Base-by-base conservation (phyloP, 2,888 invertebrate species). In the Eremobia ochroleuca region DNA sequence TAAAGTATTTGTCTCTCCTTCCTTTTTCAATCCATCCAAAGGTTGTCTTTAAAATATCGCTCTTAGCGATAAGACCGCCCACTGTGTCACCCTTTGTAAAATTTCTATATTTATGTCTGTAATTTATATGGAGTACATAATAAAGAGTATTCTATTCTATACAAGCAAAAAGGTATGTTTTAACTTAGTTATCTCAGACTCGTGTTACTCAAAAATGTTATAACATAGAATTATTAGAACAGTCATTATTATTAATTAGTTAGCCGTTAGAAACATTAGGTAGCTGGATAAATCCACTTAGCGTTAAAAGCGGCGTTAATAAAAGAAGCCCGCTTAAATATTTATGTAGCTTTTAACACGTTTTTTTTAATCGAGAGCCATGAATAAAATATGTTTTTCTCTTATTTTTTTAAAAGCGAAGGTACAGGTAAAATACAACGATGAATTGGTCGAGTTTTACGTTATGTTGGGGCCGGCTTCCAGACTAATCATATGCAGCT, bases 221-320 rank as follows among this genome's bases (percentile, higher is more conserved):
- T 64, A 52, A 72, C 28, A 55, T 28, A 2, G 15, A 62, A 73
- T 77, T 68, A 73, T 77, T 68, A 78, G 13, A 46, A 69, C 13
- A 34, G 68, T 55, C 62, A 66, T 83, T 67, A 61, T 31, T 79
- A 79, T 65, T 83, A 21, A 52, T 61, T 75, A 73, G 59, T 55
- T 15, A 25, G 52, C 28, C 28, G n/a, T 71, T 73, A 49, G 3
- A 46, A n/a, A 67, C 43, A 71, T 65, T 62, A 25, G 6, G 43
- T 31, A 52, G 9, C 58, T 28, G 21, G 2, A 64, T 64, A 79
- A 74, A 74, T 59, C 73, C 65, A 74, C 61, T 79, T 64, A 52
- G 65, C 13, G 43, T 37, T 11, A 76, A 67, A 82, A 64, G 40
- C 28, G 13, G 25, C 15, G 8, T 52, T 49, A 62, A 81, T 67